Base-by-base conservation (phyloP, 2,113 vertebrate genomes). In the Albula goreensis region DNA sequence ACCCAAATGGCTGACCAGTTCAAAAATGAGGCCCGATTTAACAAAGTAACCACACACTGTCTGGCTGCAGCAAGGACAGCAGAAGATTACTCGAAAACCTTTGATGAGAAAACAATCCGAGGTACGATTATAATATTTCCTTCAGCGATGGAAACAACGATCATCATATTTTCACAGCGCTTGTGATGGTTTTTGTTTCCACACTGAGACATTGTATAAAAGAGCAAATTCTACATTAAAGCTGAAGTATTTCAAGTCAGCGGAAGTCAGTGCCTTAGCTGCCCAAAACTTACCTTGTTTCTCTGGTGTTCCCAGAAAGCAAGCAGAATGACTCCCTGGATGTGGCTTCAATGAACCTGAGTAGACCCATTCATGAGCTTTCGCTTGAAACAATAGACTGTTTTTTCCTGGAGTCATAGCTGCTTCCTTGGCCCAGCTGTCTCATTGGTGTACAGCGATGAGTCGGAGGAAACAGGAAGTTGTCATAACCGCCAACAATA, bases 381-480 rank as follows among this genome's bases (percentile, higher is more conserved):
- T 15, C 9, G 31, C 9, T 11, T 31, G 91, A 87, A 94, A 95
- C 94, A 95, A 95, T 94, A 91, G 92, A 77, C 81, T 94, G 84
- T 85, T 88, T 93, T 94, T 94, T 95, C 94, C 94, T 94, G 93
- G 93, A 92, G 93, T 94, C 92, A 94, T 93, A 88, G 91, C 92
- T 93, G 93, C 93, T 93, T 94, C 94, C 93, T 92, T 88, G 87
- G 25, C 48, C 4, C 86, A 83, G 86, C 79, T 84, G 87, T 87
- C 88, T 89, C 86, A 95, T 94, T 94, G 94, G 92, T 88, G 84
- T 70, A 0, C 83, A 63, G 31, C 53, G n/a, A 87, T 87, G 87
- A 89, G 89, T 93, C 90, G 91, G 90, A 79, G 83, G 83, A 66
- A 90, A 92, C 93, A 93, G 94, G 95, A 95, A 95, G 91, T 90